Percentiles rank a stretch among this genome's conserved stretches.
Evolutionary conservation across 2,888 invertebrate species (phyloP).

Genomic region (Lycocerus yunnanus): DNA sequence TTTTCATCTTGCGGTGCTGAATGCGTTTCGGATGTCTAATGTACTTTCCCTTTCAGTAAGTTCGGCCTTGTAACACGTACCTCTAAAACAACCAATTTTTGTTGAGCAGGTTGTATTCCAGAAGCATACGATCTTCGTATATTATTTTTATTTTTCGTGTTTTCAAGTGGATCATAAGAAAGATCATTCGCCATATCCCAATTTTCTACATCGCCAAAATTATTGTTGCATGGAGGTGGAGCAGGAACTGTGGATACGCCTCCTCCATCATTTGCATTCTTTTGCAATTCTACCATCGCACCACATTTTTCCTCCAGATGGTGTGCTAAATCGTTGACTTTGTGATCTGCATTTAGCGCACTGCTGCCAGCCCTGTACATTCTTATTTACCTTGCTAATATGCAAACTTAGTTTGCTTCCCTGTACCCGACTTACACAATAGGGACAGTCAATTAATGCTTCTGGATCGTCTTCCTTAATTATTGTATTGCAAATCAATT

Average conservation of each 20-base stretch:
- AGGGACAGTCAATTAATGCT: neutral
- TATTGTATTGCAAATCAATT: too few species aligned
- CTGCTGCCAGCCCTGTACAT: neutral
- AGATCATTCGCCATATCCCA: neutral
- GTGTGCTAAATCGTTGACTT: neutral
- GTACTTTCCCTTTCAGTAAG: neutral
- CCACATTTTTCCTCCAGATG: neutral
- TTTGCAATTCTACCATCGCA: neutral
- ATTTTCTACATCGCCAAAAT: neutral
- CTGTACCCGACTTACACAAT: neutral
- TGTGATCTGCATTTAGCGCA: neutral
- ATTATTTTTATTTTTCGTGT: too few species aligned
- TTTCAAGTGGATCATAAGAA: neutral
- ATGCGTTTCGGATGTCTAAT: too few species aligned
- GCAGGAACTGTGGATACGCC: neutral
- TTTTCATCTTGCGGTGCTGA: too few species aligned
- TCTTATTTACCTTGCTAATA: neutral
- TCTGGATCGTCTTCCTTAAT: neutral
- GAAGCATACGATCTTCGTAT: neutral
- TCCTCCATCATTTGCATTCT: neutral
- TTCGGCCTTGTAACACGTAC: neutral
- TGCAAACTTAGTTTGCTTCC: neutral
- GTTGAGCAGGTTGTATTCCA: neutral
- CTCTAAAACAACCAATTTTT: neutral
- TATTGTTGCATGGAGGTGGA: fast-evolving